Conservation (phyloP, 2,113 vertebrate genomes). For the Phaetusa simplex region DNA sequence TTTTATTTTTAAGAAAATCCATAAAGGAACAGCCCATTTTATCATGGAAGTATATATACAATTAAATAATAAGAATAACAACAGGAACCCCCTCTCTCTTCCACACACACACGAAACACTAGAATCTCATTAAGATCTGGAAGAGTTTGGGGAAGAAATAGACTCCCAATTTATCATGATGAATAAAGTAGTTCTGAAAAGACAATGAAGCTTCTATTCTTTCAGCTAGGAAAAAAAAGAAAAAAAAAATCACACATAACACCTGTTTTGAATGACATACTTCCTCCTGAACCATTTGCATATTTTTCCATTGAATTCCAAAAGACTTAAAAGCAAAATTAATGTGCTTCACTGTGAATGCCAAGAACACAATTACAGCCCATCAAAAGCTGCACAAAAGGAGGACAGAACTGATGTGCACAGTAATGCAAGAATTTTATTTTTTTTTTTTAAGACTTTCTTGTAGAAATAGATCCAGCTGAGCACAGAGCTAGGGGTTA, state of each 20-base stretch:
- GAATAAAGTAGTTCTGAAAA: slow-evolving; percentile 1
- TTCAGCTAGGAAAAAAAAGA: background rate
- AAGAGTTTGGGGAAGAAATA: background rate
- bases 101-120: background rate
- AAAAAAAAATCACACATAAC: background rate
- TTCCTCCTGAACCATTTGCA: slow-evolving; percentile 19
- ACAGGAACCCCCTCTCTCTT: background rate
- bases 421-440: background rate
- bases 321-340: slow-evolving; percentile 61
- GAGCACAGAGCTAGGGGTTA: background rate
- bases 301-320: slow-evolving; percentile 37
- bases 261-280: slow-evolving; percentile 22
- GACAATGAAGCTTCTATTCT: slow-evolving; percentile 15
- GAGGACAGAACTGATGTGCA: slow-evolving; percentile 19
- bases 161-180: background rate
- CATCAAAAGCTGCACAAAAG: slow-evolving; percentile 52
- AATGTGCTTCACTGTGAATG: slow-evolving; percentile 40
- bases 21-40: background rate
- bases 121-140: background rate
- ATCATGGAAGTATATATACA: background rate
- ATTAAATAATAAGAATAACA: slow-evolving; percentile 27
- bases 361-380: slow-evolving; percentile 50
- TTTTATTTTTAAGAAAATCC: slow-evolving; percentile 36
- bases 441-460: background rate
- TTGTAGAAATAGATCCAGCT: background rate